Conservation (phyloP, 1,140 invertebrate species). For the Calliphora vicina region DNA sequence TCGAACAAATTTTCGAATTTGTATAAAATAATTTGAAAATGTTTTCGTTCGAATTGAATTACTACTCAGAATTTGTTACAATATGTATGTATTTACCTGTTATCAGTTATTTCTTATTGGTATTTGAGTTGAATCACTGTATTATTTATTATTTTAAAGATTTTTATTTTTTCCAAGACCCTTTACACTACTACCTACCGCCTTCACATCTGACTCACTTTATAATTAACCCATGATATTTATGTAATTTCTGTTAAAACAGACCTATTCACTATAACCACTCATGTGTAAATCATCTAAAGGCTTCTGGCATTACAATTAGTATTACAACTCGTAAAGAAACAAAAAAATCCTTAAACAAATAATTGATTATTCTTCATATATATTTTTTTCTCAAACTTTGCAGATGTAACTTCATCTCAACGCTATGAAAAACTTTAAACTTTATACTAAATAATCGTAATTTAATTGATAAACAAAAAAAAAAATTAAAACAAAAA, state of each 20-base stretch:
- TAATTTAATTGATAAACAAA: background rate
- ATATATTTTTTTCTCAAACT: slow-evolving; percentile 64
- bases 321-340: background rate
- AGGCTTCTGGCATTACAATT: background rate
- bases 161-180: background rate
- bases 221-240: background rate
- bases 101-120: background rate
- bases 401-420: slow-evolving; percentile 88
- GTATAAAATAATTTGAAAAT: no score
- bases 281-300: background rate
- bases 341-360: no score
- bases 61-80: no score
- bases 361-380: slow-evolving; percentile 43
- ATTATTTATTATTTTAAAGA: background rate
- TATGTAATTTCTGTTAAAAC: background rate
- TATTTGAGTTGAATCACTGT: background rate
- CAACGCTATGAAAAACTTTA: slow-evolving; percentile 90
- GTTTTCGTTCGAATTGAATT: no score
- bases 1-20: no score
- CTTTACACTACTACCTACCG: background rate
- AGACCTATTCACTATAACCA: background rate
- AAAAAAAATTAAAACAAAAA: background rate
- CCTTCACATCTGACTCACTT: background rate
- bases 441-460: slow-evolving; percentile 51
- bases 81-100: no score